These are phyloP conservation scores for Tragelaphus scriptus DNA, from an alignment of 2,113 vertebrate genomes.

Conservation along the genomic window DNA sequence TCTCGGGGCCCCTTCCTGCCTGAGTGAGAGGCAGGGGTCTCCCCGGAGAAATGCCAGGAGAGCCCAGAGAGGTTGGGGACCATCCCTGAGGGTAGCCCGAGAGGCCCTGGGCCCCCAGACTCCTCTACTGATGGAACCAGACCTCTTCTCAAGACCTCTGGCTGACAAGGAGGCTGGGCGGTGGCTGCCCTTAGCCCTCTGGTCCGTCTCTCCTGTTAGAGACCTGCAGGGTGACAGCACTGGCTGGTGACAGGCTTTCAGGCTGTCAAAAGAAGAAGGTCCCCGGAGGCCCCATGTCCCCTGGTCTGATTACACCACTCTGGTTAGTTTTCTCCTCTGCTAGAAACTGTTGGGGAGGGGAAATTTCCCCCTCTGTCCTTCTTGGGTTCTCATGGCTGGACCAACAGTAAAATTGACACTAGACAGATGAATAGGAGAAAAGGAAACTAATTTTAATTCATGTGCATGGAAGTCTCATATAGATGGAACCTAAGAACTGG, in stretches of 20 bases:
- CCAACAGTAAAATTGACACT: background rate
- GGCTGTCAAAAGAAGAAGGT: background rate
- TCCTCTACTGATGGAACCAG: background rate
- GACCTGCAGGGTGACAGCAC: background rate
- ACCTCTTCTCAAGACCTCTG: background rate
- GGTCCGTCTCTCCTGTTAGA: background rate
- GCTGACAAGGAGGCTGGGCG: rapidly evolving
- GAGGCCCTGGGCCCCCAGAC: background rate
- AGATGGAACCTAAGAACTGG: background rate
- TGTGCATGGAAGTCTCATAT: background rate
- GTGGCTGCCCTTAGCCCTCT: background rate
- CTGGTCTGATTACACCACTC: background rate
- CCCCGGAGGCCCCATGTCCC: background rate
- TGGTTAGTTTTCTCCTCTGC: background rate
- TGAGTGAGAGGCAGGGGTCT: background rate
- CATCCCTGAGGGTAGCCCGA: background rate
- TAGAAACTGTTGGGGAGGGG: background rate
- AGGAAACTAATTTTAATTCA: background rate
- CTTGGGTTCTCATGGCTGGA: background rate
- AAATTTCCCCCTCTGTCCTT: background rate
- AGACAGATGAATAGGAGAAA: background rate
- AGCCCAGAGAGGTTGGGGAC: background rate
- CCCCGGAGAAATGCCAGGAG: background rate
- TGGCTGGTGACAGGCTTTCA: background rate
- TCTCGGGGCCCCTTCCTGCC: background rate